These are phyloP conservation scores for Tenrec ecaudatus DNA, from an alignment of 2,113 vertebrate genomes.

Conservation along the genomic window DNA sequence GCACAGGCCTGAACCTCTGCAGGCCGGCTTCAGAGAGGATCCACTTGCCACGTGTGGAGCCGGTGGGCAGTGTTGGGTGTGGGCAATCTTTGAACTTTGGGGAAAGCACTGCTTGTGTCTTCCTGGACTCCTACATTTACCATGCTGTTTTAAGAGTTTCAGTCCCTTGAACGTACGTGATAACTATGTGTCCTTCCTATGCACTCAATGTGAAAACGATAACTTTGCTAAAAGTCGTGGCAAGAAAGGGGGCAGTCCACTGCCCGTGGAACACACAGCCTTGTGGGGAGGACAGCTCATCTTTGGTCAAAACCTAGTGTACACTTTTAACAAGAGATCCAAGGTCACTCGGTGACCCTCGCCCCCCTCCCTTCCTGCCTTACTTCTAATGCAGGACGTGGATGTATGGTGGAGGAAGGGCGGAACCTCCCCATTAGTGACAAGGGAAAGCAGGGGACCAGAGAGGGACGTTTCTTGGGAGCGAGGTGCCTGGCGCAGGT, in stretches of 20 bases:
- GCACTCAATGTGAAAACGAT: slow-evolving; percentile 11
- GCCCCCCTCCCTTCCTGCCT: background rate
- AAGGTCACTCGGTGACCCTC: slow-evolving; percentile 64
- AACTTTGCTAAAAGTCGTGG: slow-evolving; percentile 48
- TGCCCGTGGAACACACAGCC: slow-evolving; percentile 9
- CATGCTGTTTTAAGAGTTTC: slow-evolving; percentile 31
- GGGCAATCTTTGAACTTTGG: background rate
- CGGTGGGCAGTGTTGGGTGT: background rate
- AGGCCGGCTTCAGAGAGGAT: background rate
- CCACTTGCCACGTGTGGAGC: background rate
- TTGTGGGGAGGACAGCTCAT: background rate
- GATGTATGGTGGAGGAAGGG: slow-evolving; percentile 12
- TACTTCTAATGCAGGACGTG: background rate
- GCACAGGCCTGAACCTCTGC: background rate
- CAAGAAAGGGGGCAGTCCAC: background rate
- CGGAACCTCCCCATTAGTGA: background rate
- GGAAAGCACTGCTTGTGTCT: background rate
- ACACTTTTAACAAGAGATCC: slow-evolving; percentile 28
- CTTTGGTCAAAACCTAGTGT: background rate
- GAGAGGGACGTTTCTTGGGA: slow-evolving; percentile 25
- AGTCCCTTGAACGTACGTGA: background rate
- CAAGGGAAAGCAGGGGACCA: slow-evolving; percentile 8
- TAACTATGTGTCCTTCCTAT: slow-evolving; percentile 2
- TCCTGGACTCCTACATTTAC: slow-evolving; percentile 18
- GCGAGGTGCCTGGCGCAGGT: background rate